Evolutionary conservation across 2,113 vertebrate genomes (phyloP).

Genomic region (Seriola aureovittata): DNA sequence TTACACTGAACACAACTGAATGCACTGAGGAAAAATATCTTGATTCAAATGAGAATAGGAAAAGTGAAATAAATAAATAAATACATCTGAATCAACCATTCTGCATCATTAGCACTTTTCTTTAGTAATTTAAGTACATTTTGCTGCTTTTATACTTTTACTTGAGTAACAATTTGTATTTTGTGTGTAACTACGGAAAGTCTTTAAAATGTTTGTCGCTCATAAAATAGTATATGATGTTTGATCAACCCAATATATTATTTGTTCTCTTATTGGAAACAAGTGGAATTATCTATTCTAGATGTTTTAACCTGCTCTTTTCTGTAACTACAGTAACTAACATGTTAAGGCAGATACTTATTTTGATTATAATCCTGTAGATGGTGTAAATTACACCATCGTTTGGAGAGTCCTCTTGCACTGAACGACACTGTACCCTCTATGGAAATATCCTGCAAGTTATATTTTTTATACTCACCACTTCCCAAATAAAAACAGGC

Average conservation of each 20-base stretch:
- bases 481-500: not conserved
- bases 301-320: not conserved
- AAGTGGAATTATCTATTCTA: too few relatives aligned
- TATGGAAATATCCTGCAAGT: constrained; percentile 24
- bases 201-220: too few relatives aligned
- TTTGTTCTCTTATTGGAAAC: too few relatives aligned
- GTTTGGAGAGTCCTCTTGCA: not conserved
- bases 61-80: too few relatives aligned
- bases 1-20: not conserved
- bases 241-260: not conserved
- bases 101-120: too few relatives aligned
- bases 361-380: not conserved
- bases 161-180: not conserved
- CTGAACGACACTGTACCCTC: not conserved
- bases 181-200: not conserved
- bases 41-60: not conserved
- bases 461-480: not conserved
- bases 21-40: not conserved
- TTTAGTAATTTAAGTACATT: too few relatives aligned
- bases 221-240: too few relatives aligned
- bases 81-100: too few relatives aligned
- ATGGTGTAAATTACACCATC: not conserved
- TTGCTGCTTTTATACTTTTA: too few relatives aligned
- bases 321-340: not conserved
- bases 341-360: not conserved